These are phyloP conservation scores for Ictalurus furcatus DNA, from an alignment of 2,113 vertebrate species.

Conservation along the genomic window DNA sequence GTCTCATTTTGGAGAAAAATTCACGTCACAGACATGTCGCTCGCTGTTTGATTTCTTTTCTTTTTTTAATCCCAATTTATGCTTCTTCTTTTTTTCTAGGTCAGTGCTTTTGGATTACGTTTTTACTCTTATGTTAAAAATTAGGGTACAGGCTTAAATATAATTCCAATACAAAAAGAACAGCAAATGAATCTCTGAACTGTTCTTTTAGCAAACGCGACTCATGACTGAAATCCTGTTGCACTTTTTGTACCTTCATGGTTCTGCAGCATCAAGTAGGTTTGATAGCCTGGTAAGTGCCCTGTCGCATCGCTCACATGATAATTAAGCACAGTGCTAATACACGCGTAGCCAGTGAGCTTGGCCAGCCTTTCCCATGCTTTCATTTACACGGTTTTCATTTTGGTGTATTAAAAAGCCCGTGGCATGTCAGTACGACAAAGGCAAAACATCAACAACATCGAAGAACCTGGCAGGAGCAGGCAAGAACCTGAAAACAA, in stretches of 20 bases:
- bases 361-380: not conserved
- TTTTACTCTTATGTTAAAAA: not conserved
- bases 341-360: not conserved
- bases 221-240: not conserved
- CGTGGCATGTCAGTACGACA: not conserved
- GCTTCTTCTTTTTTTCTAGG: not conserved
- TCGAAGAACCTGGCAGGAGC: not conserved
- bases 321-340: not conserved
- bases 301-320: not conserved
- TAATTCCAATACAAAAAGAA: not conserved
- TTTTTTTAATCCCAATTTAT: not conserved
- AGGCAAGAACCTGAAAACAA: not conserved
- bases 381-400: not conserved
- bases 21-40: not conserved
- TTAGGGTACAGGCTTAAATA: not conserved
- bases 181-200: not conserved
- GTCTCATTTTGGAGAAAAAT: too few relatives aligned
- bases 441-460: not conserved
- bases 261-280: not conserved
- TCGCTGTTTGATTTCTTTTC: not conserved
- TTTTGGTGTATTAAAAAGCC: not conserved
- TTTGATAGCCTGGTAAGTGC: not conserved
- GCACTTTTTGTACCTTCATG: not conserved
- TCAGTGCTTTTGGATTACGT: not conserved
- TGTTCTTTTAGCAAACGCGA: not conserved